phyloP scores from a whole-genome alignment of 2,113 vertebrate genomes.

The Opisthocomus hoazin region DNA sequence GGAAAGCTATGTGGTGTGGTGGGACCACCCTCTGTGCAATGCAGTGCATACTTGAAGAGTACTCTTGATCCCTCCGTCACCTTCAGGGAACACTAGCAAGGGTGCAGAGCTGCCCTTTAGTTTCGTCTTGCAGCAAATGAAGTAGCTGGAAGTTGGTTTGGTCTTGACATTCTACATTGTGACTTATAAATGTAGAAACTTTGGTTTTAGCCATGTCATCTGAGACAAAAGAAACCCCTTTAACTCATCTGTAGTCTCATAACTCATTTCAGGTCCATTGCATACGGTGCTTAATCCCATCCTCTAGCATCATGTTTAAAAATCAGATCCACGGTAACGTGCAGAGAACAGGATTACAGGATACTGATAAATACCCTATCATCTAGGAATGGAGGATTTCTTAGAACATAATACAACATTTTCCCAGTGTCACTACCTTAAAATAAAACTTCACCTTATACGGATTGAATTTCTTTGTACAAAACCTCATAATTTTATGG shows the following conservation, averaged over 20 bases:
- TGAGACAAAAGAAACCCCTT: background rate
- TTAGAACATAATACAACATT: background rate
- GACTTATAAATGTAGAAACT: background rate
- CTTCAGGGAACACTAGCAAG: background rate
- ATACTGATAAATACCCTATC: background rate
- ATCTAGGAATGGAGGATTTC: background rate
- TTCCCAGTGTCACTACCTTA: background rate
- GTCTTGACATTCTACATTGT: background rate
- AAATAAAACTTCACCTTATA: background rate
- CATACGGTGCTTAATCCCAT: background rate
- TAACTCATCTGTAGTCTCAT: background rate
- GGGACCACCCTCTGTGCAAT: background rate
- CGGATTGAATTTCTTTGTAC: background rate
- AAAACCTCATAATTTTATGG: background rate
- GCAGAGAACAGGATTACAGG: background rate
- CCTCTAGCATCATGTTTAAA: background rate
- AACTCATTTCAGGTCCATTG: background rate
- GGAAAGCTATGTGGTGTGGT: fast-evolving
- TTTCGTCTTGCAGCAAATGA: background rate
- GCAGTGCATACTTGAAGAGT: background rate
- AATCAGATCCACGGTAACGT: background rate
- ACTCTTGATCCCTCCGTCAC: background rate
- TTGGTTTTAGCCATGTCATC: background rate
- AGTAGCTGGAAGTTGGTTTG: background rate
- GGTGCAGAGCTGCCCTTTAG: background rate